These are phyloP conservation scores for Gasteruption jaculator DNA, from an alignment of 2,888 invertebrate species.

Conservation along the genomic window DNA sequence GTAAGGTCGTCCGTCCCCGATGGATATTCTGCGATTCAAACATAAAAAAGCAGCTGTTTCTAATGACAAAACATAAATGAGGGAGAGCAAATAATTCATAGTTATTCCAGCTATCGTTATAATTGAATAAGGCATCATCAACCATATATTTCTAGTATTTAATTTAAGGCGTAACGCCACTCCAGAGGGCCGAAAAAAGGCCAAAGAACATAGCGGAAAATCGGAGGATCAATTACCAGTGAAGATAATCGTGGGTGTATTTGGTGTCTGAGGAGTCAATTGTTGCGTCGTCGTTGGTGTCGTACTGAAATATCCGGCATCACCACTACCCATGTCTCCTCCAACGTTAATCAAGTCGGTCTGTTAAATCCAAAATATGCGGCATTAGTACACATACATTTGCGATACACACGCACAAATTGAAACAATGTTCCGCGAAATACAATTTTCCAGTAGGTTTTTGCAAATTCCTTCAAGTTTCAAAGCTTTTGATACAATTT, in stretches of 20 bases:
- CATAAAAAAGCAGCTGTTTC: background rate
- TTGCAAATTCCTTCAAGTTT: too few species aligned
- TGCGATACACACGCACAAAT: background rate
- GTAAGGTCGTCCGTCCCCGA: conserved; percentile 49
- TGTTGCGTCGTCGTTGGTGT: conserved; percentile 51
- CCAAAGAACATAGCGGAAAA: too few species aligned
- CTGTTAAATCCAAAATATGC: conserved; percentile 25
- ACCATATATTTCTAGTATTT: too few species aligned
- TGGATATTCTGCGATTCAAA: conserved; percentile 41
- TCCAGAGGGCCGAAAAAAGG: too few species aligned
- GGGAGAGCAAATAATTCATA: background rate
- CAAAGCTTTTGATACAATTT: too few species aligned
- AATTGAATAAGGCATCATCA: too few species aligned
- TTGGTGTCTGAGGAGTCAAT: conserved; percentile 58
- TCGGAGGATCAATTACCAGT: conserved; percentile 72
- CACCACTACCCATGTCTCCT: conserved; percentile 52
- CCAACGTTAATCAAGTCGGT: conserved; percentile 51
- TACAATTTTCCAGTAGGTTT: background rate
- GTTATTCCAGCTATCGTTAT: too few species aligned
- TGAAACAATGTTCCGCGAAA: background rate
- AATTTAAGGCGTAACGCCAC: too few species aligned
- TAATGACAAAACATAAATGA: background rate
- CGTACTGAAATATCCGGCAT: conserved; percentile 60
- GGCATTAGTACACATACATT: background rate
- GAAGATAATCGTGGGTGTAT: conserved; percentile 79